Percentiles rank a stretch among this genome's conserved stretches.
phyloP scores from a whole-genome alignment of 2,888 invertebrate genomes.

The Lottia gigantea region DNA sequence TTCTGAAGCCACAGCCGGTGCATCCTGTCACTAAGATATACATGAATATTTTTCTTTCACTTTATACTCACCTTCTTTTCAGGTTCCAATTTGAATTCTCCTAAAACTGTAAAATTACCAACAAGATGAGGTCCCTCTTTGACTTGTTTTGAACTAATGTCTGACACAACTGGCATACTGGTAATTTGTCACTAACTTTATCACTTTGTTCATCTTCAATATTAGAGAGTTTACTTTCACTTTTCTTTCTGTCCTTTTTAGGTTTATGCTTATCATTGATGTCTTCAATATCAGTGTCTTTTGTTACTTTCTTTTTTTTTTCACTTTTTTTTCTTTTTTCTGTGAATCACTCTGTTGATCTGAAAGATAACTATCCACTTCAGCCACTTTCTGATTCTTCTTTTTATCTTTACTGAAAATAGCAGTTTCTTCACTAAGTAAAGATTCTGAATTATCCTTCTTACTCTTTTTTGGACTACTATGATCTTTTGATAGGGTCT shows the following conservation, averaged over 20 bases:
- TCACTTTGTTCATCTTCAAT: slow-evolving; percentile 16
- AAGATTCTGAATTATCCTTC: no score
- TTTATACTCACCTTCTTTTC: slow-evolving; percentile 50
- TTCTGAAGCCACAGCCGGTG: no score
- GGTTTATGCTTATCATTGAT: slow-evolving; percentile 13
- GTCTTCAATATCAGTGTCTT: slow-evolving; percentile 16
- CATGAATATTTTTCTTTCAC: no score
- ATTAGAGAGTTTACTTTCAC: neutral
- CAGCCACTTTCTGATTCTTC: neutral
- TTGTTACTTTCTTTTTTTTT: slow-evolving; percentile 5
- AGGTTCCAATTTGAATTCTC: slow-evolving; percentile 73
- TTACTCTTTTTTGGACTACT: no score
- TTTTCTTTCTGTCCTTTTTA: slow-evolving; percentile 17
- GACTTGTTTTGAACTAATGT: neutral
- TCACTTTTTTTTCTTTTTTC: slow-evolving; percentile 25
- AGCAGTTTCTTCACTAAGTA: neutral
- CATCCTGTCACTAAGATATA: no score
- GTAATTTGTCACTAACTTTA: slow-evolving; percentile 3
- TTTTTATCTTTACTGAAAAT: neutral
- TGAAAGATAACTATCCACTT: slow-evolving; percentile 8
- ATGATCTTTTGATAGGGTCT: no score
- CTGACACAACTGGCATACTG: slow-evolving; percentile 51
- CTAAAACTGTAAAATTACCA: slow-evolving; percentile 77
- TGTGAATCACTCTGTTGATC: slow-evolving; percentile 8
- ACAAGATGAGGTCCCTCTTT: slow-evolving; percentile 42